These are phyloP conservation scores for Lepus townsendii DNA, from an alignment of 2,797 vertebrate species.

Conservation along the genomic window DNA sequence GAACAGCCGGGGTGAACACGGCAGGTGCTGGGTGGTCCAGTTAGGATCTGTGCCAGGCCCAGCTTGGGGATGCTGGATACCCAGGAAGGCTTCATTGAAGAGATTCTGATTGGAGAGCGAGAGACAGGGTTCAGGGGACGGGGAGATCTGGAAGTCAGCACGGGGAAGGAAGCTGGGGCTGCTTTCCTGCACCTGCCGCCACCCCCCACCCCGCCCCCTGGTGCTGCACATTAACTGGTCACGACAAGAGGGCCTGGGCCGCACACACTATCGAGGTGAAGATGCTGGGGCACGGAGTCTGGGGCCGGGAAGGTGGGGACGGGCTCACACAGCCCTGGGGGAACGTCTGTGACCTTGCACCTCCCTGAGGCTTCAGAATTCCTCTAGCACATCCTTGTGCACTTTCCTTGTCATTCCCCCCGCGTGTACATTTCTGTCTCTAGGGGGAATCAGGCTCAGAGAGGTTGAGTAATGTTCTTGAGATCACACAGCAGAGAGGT, in stretches of 20 bases:
- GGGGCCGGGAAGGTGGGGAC: background rate
- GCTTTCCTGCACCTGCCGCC: background rate
- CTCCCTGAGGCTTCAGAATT: background rate
- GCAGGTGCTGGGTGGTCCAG: background rate
- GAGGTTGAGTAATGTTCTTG: background rate
- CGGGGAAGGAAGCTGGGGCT: background rate
- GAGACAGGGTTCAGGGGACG: background rate
- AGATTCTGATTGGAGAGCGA: background rate
- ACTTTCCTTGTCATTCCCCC: background rate
- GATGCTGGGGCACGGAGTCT: background rate
- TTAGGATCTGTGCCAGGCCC: background rate
- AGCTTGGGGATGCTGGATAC: background rate
- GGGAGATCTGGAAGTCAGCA: background rate
- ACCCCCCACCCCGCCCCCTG: too few species aligned
- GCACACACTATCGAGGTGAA: background rate
- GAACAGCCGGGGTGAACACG: background rate
- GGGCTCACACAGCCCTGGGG: background rate
- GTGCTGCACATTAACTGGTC: background rate
- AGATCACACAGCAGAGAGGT: conserved; percentile 16
- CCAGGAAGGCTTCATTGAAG: background rate
- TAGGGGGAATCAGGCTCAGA: conserved; percentile 25
- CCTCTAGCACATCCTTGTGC: background rate
- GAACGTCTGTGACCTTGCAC: background rate
- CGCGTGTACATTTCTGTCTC: background rate
- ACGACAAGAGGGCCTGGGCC: background rate